Evolutionary conservation across 1,140 invertebrate species (phyloP).

Genomic region (Drosophila santomea): DNA sequence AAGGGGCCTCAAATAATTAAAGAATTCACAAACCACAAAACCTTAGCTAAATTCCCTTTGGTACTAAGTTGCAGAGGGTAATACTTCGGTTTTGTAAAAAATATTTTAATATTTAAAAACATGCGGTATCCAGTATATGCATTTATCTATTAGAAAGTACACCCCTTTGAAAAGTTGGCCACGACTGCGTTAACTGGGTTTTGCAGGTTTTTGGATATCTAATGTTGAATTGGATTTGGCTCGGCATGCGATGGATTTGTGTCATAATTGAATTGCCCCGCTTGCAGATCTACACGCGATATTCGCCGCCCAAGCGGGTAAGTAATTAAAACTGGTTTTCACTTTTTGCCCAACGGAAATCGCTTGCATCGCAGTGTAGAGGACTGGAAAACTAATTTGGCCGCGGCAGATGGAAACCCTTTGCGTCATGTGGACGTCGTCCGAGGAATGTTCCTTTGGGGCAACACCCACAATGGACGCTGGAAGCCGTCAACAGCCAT

Average conservation of each 20-base stretch:
- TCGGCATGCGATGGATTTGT: constrained; percentile 73
- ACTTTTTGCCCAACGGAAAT: constrained; percentile 60
- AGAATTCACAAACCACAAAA: too few relatives aligned
- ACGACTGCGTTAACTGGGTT: constrained; percentile 45
- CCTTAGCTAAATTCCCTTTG: too few relatives aligned
- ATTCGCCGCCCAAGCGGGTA: constrained; percentile 14
- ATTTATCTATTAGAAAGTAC: constrained; percentile 4
- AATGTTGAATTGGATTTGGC: constrained; percentile 24
- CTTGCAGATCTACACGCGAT: constrained; percentile 55
- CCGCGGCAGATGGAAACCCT: constrained; percentile 27
- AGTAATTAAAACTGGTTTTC: constrained; percentile 76
- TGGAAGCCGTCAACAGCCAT: constrained; percentile 80
- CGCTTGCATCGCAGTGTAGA: constrained; percentile 12
- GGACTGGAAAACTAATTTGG: constrained; percentile 36
- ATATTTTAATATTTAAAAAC: too few relatives aligned
- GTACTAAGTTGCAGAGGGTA: too few relatives aligned
- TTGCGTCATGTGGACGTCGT: constrained; percentile 7
- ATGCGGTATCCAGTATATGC: background rate
- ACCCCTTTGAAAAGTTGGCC: constrained; percentile 5
- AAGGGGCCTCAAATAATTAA: too few relatives aligned
- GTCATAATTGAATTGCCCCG: constrained; percentile 73
- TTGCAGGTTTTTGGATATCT: constrained; percentile 59
- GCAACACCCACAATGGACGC: constrained; percentile 49
- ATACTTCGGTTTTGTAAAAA: too few relatives aligned
- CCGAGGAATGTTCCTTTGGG: constrained; percentile 34